These are phyloP conservation scores for Argopecten irradians DNA, from an alignment of 1,140 invertebrate species.

Conservation along the genomic window DNA sequence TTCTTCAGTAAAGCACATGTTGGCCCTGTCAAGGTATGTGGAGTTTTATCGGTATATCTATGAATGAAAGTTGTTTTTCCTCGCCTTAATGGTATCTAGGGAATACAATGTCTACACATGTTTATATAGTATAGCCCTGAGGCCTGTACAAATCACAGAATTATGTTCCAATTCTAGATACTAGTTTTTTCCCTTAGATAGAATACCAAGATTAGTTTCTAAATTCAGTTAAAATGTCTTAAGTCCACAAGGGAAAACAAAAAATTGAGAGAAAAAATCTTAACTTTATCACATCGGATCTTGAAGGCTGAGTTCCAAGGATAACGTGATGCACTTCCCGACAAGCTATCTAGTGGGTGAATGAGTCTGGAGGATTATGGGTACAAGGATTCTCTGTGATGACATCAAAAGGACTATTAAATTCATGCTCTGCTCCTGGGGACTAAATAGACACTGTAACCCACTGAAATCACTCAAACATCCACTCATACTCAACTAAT, in stretches of 20 bases:
- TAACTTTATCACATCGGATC: neutral
- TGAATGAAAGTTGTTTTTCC: neutral
- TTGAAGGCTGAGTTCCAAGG: neutral
- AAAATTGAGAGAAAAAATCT: neutral
- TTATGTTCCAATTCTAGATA: constrained; percentile 12
- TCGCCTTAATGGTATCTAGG: neutral
- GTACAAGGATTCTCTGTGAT: neutral
- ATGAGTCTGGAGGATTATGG: neutral
- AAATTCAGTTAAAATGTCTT: constrained; percentile 19
- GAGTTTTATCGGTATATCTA: neutral
- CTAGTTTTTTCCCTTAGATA: constrained; percentile 1
- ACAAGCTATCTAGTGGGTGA: neutral
- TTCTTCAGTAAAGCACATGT: neutral
- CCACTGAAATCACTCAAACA: neutral
- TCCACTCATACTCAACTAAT: neutral
- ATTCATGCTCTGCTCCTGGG: neutral
- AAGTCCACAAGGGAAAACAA: neutral
- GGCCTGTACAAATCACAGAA: neutral
- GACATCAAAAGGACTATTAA: constrained; percentile 8
- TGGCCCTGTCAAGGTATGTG: neutral
- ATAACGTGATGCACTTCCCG: neutral
- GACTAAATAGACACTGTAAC: neutral
- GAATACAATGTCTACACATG: constrained; percentile 10
- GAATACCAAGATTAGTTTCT: constrained; percentile 2
- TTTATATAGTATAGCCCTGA: neutral